Base-by-base conservation (phyloP, 2,888 invertebrate species). In the Arrhopalites spinosus region DNA sequence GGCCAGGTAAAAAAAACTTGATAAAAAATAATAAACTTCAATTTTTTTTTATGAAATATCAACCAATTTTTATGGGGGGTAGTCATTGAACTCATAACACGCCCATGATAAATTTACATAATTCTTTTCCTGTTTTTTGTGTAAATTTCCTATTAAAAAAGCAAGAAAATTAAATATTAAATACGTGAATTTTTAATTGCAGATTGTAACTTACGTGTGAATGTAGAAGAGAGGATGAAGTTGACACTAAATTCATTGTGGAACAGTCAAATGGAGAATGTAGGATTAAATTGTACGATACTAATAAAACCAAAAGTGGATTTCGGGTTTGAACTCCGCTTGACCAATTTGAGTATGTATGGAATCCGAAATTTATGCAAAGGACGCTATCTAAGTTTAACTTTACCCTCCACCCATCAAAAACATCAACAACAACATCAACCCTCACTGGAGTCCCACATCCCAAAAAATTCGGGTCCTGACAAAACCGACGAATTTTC, bases 361-460 rank as follows among this genome's bases (percentile, higher is more conserved):
- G 82, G 82, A n/a, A 80, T 82, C 70, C 81, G 82, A 20, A 81
- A 79, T 68, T 77, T 81, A 66, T 82, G 82, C 56, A 82, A 81
- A 76, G 81, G 78, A 50, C 81, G 82, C 2, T 81, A 63, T 72
- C 69, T 82, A 11, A 78, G 76, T 64, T 77, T 82, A 45, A 70
- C 75, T 15, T 36, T 47, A 20, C 67, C 67, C 2, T n/a, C n/a
- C n/a, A n/a, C n/a, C n/a, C n/a, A n/a, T n/a, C n/a, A n/a, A n/a
- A n/a, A n/a, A n/a, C n/a, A n/a, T n/a, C n/a, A n/a, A n/a, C n/a
- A n/a, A n/a, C n/a, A n/a, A n/a, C n/a, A n/a, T 13, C 63, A 63
- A 29, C 63, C 23, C 8, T 30, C 23, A 3, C 29, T n/a, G 3
- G 17, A 7, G 1, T 25, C n/a, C 27, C 8, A 2, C 11, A 3